These are phyloP conservation scores for Phalloptychus januarius DNA, from an alignment of 2,797 vertebrate genomes.

Conservation along the genomic window DNA sequence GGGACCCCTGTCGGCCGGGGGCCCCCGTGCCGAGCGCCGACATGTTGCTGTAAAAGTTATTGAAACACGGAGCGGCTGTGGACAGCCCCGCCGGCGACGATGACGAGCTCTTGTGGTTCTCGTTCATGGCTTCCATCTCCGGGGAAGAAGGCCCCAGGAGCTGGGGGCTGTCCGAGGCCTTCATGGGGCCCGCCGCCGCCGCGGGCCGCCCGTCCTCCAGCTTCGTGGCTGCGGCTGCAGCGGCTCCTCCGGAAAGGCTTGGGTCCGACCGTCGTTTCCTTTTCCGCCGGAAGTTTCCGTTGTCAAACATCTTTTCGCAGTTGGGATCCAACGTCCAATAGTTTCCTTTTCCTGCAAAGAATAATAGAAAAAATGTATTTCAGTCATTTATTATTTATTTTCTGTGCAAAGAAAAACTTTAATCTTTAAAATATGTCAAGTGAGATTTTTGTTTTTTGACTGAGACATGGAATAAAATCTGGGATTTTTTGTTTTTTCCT, in stretches of 20 bases:
- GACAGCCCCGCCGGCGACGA: slow-evolving; percentile 80
- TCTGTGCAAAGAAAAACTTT: background rate
- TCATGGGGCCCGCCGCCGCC: slow-evolving; percentile 51
- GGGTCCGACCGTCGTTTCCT: slow-evolving; percentile 92
- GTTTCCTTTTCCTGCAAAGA: slow-evolving; percentile 90
- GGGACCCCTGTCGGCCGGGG: slow-evolving; percentile 77
- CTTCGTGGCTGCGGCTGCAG: slow-evolving; percentile 72
- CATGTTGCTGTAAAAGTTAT: slow-evolving; percentile 93
- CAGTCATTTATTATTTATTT: background rate
- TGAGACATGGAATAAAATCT: background rate
- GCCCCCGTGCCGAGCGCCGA: slow-evolving; percentile 79
- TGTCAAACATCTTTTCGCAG: slow-evolving; percentile 99
- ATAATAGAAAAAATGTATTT: background rate
- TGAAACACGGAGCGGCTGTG: slow-evolving; percentile 84
- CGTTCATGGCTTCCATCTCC: slow-evolving; percentile 82
- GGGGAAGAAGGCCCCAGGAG: slow-evolving; percentile 82
- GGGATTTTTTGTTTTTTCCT: background rate
- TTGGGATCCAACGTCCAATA: slow-evolving; percentile 99
- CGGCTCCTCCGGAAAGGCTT: slow-evolving; percentile 46
- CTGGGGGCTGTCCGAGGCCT: slow-evolving; percentile 78
- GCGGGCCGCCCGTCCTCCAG: slow-evolving; percentile 80
- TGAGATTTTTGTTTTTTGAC: background rate
- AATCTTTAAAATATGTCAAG: background rate
- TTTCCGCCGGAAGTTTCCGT: slow-evolving; percentile 96
- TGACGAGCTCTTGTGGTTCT: slow-evolving; percentile 80